Evolutionary conservation across 2,797 vertebrate genomes (phyloP).

Genomic region (Chelon auratus): DNA sequence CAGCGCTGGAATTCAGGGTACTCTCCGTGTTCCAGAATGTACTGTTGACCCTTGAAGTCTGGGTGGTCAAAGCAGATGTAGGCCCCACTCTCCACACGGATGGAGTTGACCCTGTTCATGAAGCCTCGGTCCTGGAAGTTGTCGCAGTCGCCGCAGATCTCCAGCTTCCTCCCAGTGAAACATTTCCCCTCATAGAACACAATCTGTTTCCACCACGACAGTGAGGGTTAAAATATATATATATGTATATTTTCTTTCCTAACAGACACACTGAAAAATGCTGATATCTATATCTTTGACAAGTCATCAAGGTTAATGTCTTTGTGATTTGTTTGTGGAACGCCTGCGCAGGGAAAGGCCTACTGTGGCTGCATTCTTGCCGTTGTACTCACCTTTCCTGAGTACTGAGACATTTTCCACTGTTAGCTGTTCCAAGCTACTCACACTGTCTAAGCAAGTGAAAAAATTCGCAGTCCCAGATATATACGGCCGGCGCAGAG

Average conservation of each 20-base stretch:
- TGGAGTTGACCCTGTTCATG: conserved; percentile 92
- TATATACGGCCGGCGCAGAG: conserved; percentile 83
- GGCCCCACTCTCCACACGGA: conserved; percentile 90
- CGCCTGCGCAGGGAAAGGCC: conserved; percentile 17
- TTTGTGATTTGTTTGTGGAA: conserved; percentile 36
- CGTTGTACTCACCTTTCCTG: conserved; percentile 90
- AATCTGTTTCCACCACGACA: conserved; percentile 81
- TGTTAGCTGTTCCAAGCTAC: conserved; percentile 73
- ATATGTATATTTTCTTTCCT: not conserved
- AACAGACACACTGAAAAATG: not conserved
- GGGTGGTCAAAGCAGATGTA: conserved; percentile 94
- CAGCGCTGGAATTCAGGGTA: conserved; percentile 92
- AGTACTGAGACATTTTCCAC: conserved; percentile 90
- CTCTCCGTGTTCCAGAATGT: conserved; percentile 91
- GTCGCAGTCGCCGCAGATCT: conserved; percentile 89
- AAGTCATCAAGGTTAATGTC: conserved; percentile 2
- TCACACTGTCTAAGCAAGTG: conserved; percentile 69
- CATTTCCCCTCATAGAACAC: conserved; percentile 92
- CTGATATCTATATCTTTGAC: not conserved
- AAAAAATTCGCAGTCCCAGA: conserved; percentile 75
- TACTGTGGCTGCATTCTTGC: conserved; percentile 23
- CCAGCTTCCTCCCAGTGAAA: conserved; percentile 92
- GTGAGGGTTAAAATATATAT: not conserved
- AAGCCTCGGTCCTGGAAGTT: conserved; percentile 95
- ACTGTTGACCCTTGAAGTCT: conserved; percentile 93